Percentiles rank a stretch among this genome's conserved stretches.
These are phyloP conservation scores for Andricus grossulariae DNA, from an alignment of 1,140 invertebrate species.

Conservation along the genomic window DNA sequence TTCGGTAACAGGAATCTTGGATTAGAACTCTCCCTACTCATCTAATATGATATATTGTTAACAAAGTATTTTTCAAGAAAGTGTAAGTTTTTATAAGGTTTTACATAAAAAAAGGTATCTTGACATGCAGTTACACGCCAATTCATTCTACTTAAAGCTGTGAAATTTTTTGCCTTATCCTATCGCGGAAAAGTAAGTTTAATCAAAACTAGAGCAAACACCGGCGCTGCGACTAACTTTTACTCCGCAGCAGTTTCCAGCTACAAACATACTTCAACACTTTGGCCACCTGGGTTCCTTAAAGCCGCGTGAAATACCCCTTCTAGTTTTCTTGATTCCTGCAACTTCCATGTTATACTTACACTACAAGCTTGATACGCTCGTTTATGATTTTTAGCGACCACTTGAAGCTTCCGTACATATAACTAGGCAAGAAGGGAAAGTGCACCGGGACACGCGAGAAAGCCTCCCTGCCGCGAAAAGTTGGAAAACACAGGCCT, in stretches of 20 bases:
- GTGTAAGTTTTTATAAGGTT: background rate
- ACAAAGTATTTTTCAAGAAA: background rate
- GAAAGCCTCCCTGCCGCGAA: background rate
- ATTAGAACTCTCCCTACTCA: no score
- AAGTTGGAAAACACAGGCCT: background rate
- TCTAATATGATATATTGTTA: no score
- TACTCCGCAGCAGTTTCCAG: background rate
- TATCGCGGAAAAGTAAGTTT: background rate
- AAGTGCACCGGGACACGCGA: constrained; percentile 15
- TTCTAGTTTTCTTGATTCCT: background rate
- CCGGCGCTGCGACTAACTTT: constrained; percentile 1
- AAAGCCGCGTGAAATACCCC: background rate
- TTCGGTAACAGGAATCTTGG: no score
- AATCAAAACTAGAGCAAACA: constrained; percentile 30
- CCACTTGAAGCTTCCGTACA: constrained; percentile 29
- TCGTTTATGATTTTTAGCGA: constrained; percentile 30
- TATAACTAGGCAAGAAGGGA: constrained; percentile 1
- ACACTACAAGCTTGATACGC: background rate
- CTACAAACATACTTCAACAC: constrained; percentile 26
- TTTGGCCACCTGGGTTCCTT: constrained; percentile 28
- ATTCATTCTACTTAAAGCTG: constrained; percentile 19
- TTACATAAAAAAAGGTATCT: background rate
- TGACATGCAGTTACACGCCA: constrained; percentile 18
- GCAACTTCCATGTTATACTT: constrained; percentile 6
- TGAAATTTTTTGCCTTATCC: background rate